These are phyloP conservation scores for Acanthosoma haemorrhoidale DNA, from an alignment of 2,888 invertebrate genomes.

Conservation along the genomic window DNA sequence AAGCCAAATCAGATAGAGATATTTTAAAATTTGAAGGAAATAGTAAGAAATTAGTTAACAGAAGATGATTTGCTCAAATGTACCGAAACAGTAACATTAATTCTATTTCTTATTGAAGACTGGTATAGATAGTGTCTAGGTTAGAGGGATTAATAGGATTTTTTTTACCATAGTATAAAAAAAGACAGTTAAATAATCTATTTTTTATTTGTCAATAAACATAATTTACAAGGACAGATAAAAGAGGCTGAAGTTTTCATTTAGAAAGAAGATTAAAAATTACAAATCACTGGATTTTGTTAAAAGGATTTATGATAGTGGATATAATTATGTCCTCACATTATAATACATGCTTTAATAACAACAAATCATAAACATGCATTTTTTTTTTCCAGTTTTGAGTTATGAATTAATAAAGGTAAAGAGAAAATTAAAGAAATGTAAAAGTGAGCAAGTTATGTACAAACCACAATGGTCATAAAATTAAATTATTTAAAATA, in stretches of 20 bases:
- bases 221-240: slow-evolving; percentile 9
- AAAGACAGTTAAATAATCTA: not conserved
- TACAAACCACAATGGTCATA: not conserved
- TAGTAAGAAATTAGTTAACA: not conserved
- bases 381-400: not conserved
- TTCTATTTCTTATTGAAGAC: not conserved
- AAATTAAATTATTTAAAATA: not conserved
- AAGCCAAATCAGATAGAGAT: not conserved
- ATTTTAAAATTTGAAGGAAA: not conserved
- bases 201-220: slow-evolving; percentile 5
- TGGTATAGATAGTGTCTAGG: too few species aligned
- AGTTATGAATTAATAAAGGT: not conserved
- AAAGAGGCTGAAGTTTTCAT: not conserved
- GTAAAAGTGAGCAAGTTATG: not conserved
- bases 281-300: not conserved
- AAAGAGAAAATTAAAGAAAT: not conserved
- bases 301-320: not conserved
- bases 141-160: not conserved
- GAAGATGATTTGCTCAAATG: not conserved
- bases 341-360: not conserved
- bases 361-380: not conserved
- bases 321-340: not conserved
- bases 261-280: slow-evolving; percentile 6
- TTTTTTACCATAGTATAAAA: not conserved
- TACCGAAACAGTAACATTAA: not conserved